Base-by-base conservation (phyloP, 2,797 vertebrate genomes). In the Pseudotriccus pelzelni region DNA sequence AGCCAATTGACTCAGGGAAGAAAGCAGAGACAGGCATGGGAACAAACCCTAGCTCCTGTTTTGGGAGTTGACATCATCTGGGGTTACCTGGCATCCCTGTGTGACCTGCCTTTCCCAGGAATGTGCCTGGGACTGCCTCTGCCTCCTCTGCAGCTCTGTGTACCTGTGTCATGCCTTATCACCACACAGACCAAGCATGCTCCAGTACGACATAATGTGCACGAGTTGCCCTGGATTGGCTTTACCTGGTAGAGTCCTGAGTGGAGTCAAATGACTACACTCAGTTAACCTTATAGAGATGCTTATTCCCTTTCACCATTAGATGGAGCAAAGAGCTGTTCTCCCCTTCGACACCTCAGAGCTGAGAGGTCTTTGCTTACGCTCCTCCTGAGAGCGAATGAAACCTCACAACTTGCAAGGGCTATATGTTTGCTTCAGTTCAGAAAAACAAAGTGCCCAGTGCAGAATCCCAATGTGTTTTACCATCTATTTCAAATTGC, bases 271-370 rank as follows among this genome's bases (percentile, higher is more conserved):
- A 44, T 20, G 43, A 44, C 43, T 44, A 20, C 43, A 16, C 1
- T 5, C 58, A 64, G 17, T 5, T 12, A 70, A 66, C 37, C 9
- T 36, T 27, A 9, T 2, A 16, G 84, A 80, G 63, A 32, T 39
- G 37, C 41, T 76, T 74, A 77, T 56, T 89, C 52, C 52, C 32
- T 85, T 80, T 87, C 68, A 43, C 68, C 60, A 4, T 92, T 77
- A 92, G 91, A 32, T 89, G 91, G 82, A 96, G 75, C 91, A 87
- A 83, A 84, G 53, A 91, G 64, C 72, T 91, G 21, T 53, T 85
- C 37, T 90, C 47, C 63, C 50, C 32, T 19, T 58, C 5, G 44
- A 0, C 13, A 12, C 39, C 47, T 87, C 41, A 25, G 55, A 68
- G 75, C 34, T 37, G 55, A 58, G 46, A 62, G 59, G 50, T 66